Evolutionary conservation across 2,797 vertebrate genomes (phyloP).

Genomic region (Artibeus lituratus): DNA sequence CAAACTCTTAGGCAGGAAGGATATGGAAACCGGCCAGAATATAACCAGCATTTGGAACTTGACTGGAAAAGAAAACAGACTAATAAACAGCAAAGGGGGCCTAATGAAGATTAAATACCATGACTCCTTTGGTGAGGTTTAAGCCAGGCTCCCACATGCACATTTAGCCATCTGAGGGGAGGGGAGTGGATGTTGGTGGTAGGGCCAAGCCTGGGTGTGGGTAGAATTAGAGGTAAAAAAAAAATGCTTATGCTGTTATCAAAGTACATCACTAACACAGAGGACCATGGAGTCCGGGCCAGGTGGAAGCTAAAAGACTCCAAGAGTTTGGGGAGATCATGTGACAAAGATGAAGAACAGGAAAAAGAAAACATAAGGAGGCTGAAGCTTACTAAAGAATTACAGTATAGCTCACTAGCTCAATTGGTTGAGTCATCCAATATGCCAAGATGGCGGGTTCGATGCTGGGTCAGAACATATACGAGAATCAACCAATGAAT

Average conservation of each 20-base stretch:
- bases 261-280: not conserved
- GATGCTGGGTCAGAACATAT: not conserved
- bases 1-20: not conserved
- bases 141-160: not conserved
- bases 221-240: not conserved
- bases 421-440: not conserved
- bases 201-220: not conserved
- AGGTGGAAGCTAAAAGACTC: not conserved
- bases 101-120: not conserved
- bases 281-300: not conserved
- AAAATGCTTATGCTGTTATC: not conserved
- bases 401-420: not conserved
- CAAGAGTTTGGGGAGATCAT: not conserved
- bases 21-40: not conserved
- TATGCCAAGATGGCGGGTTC: not conserved
- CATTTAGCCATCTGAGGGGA: not conserved
- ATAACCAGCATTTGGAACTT: not conserved
- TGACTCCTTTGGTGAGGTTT: not conserved
- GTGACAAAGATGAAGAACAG: not conserved
- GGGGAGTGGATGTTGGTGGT: fast-evolving
- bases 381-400: not conserved
- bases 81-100: not conserved
- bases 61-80: not conserved
- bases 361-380: not conserved
- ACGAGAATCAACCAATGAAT: not conserved